Percentiles rank a stretch among this genome's conserved stretches.
These are phyloP conservation scores for Diarsia brunnea DNA, from an alignment of 2,888 invertebrate genomes.

Conservation along the genomic window DNA sequence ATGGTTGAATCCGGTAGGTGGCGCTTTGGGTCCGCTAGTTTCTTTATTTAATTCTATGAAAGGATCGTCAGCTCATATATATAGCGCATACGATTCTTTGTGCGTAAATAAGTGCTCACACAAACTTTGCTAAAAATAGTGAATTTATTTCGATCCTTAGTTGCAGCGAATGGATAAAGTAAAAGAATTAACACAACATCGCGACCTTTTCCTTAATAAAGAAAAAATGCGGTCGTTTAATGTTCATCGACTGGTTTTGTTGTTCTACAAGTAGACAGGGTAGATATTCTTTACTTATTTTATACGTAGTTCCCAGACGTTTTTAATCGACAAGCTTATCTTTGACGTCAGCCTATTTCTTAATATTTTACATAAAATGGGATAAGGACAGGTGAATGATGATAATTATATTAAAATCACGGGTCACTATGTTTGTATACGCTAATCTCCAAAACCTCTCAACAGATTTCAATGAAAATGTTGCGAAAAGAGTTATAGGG, in stretches of 20 bases:
- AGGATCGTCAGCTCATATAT: too few species aligned
- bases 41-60: neutral
- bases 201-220: constrained; percentile 10
- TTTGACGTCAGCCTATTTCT: too few species aligned
- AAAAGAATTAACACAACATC: neutral
- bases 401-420: neutral
- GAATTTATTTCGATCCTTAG: neutral
- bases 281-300: neutral
- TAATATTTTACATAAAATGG: too few species aligned
- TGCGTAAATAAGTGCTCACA: neutral
- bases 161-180: neutral
- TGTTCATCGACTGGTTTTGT: constrained; percentile 22
- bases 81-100: neutral
- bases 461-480: neutral
- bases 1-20: neutral
- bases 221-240: constrained; percentile 15
- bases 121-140: neutral
- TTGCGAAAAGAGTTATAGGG: neutral
- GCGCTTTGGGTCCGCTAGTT: neutral
- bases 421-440: neutral
- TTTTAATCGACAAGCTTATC: neutral
- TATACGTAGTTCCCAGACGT: neutral
- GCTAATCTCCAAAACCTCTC: neutral
- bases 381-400: too few species aligned
- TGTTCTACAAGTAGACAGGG: neutral